Conservation (phyloP, 2,888 invertebrate species). For the Anticlea derivata region DNA sequence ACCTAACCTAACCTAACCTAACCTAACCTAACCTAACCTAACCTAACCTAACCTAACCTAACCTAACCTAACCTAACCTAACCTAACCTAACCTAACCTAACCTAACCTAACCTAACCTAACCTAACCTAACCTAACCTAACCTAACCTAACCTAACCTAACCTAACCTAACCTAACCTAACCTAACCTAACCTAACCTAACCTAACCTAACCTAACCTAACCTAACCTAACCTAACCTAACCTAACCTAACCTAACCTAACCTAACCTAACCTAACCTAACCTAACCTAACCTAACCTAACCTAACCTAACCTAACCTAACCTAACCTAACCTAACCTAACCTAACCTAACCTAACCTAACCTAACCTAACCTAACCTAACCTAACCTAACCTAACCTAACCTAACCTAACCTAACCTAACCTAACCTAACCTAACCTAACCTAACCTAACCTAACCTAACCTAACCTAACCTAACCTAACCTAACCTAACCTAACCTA, state of each 20-base stretch:
- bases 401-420: conserved; percentile 39
- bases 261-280: conserved; percentile 33
- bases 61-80: conserved; percentile 41
- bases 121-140: conserved; percentile 32
- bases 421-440: conserved; percentile 37
- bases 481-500: conserved; percentile 32
- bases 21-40: conserved; percentile 36
- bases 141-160: conserved; percentile 32
- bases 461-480: conserved; percentile 32
- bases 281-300: conserved; percentile 28
- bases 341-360: conserved; percentile 39
- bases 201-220: conserved; percentile 39
- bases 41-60: conserved; percentile 36
- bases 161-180: conserved; percentile 25
- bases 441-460: conserved; percentile 36
- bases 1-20: conserved; percentile 36
- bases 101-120: conserved; percentile 37
- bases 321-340: conserved; percentile 38
- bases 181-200: conserved; percentile 26
- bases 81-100: conserved; percentile 39
- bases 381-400: conserved; percentile 41
- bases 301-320: conserved; percentile 40
- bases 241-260: conserved; percentile 31
- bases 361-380: conserved; percentile 40
- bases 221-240: conserved; percentile 31